Conservation (phyloP, 1,140 invertebrate genomes). For the Tetranychus cinnabarinus region DNA sequence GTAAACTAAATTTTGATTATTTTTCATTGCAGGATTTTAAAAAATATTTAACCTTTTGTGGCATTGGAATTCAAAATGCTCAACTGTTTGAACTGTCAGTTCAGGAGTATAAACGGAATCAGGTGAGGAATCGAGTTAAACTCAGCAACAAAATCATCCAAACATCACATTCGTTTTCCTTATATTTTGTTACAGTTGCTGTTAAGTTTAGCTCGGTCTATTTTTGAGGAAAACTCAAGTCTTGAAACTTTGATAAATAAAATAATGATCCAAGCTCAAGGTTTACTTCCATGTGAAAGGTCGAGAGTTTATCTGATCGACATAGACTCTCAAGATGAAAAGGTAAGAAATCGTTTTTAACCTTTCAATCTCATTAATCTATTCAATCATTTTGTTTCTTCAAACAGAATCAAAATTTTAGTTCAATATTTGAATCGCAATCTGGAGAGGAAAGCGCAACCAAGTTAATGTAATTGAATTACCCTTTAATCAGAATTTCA, state of each 20-base stretch:
- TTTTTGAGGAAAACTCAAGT: slow-evolving; percentile 81
- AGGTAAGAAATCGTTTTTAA: slow-evolving; percentile 23
- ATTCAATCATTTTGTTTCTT: background rate
- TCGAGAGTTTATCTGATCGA: slow-evolving; percentile 72
- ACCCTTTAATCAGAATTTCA: no score
- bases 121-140: slow-evolving; percentile 28
- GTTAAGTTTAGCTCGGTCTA: slow-evolving; percentile 55
- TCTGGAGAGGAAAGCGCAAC: no score
- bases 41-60: slow-evolving; percentile 81
- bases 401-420: background rate
- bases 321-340: slow-evolving; percentile 32
- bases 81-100: slow-evolving; percentile 84
- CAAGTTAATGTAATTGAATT: no score
- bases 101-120: slow-evolving; percentile 74
- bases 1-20: background rate
- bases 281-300: slow-evolving; percentile 68
- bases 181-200: slow-evolving; percentile 33
- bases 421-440: no score
- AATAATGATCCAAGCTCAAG: slow-evolving; percentile 84
- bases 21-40: slow-evolving; percentile 27
- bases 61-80: slow-evolving; percentile 89
- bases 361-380: slow-evolving; percentile 5
- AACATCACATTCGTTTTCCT: background rate
- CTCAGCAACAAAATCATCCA: background rate
- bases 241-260: slow-evolving; percentile 76